A percentile compares a stretch with the other conserved stretches of the same genome.
phyloP scores from a whole-genome alignment of 2,113 vertebrate species.

The Speoplatyrhinus poulsoni region DNA sequence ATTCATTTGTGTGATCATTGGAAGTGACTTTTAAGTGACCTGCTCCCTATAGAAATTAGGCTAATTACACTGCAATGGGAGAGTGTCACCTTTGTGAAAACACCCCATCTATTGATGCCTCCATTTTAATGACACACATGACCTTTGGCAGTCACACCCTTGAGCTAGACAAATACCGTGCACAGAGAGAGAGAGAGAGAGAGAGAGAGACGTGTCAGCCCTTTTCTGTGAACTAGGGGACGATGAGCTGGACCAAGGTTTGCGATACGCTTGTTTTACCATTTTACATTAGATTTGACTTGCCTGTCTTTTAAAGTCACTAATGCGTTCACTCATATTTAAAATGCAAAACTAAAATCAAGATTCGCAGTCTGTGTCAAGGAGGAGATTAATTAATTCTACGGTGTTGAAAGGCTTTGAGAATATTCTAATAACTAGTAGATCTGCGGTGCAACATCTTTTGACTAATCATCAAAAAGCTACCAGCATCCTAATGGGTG shows the following conservation, averaged over 20 bases:
- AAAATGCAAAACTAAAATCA: constrained; percentile 5
- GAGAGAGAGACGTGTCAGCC: constrained; percentile 24
- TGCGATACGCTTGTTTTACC: constrained; percentile 16
- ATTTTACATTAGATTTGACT: constrained; percentile 9
- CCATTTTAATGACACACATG: constrained; percentile 59
- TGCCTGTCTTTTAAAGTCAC: neutral
- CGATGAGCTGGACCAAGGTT: neutral
- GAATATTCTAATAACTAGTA: constrained; percentile 14
- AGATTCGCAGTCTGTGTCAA: constrained; percentile 14
- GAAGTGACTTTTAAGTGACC: constrained; percentile 68
- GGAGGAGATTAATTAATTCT: constrained; percentile 8
- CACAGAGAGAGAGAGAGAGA: constrained; percentile 8
- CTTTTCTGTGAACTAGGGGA: constrained; percentile 18
- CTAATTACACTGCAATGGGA: constrained; percentile 53
- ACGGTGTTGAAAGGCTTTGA: neutral
- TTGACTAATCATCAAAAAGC: constrained; percentile 22
- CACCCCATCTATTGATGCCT: constrained; percentile 65
- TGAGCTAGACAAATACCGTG: constrained; percentile 53
- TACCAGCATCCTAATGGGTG: neutral
- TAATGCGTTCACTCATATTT: constrained; percentile 1
- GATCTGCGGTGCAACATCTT: constrained; percentile 6
- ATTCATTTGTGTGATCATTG: constrained; percentile 50
- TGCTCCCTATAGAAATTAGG: constrained; percentile 58
- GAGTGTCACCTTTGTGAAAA: constrained; percentile 68
- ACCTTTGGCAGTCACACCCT: constrained; percentile 66